A percentile compares a stretch with the other conserved stretches of the same genome.
Evolutionary conservation across 1,140 invertebrate species (phyloP).

Genomic region (Temnothorax longispinosus): DNA sequence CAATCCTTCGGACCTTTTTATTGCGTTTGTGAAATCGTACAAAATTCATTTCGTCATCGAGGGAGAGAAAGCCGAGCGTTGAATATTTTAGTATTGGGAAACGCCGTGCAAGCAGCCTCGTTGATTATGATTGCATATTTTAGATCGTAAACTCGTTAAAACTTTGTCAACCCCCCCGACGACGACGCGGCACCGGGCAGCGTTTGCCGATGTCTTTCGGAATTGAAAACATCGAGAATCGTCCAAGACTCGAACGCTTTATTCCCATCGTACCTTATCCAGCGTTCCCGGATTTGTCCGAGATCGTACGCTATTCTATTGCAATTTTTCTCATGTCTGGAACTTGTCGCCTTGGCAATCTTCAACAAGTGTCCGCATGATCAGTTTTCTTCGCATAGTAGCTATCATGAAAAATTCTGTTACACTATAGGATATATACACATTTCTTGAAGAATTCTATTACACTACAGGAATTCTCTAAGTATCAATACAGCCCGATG

Average conservation of each 20-base stretch:
- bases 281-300: conserved; percentile 4
- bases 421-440: background rate
- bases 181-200: background rate
- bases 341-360: conserved; percentile 30
- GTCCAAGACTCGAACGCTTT: background rate
- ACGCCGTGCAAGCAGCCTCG: background rate
- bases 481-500: background rate
- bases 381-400: background rate
- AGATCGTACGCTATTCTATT: conserved; percentile 37
- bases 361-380: conserved; percentile 13
- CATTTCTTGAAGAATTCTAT: background rate
- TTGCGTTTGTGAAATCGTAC: background rate
- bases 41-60: conserved; percentile 58
- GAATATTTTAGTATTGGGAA: conserved; percentile 65
- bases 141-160: conserved; percentile 31
- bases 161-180: background rate
- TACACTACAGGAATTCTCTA: background rate
- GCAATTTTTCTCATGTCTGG: conserved; percentile 27
- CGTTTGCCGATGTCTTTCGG: conserved; percentile 5
- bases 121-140: conserved; percentile 57
- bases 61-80: conserved; percentile 10
- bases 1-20: conserved; percentile 1
- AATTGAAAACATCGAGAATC: conserved; percentile 28
- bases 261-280: background rate
- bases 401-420: background rate